These are phyloP conservation scores for Sternarchorhynchus goeldii DNA, from an alignment of 2,797 vertebrate species.

Conservation along the genomic window DNA sequence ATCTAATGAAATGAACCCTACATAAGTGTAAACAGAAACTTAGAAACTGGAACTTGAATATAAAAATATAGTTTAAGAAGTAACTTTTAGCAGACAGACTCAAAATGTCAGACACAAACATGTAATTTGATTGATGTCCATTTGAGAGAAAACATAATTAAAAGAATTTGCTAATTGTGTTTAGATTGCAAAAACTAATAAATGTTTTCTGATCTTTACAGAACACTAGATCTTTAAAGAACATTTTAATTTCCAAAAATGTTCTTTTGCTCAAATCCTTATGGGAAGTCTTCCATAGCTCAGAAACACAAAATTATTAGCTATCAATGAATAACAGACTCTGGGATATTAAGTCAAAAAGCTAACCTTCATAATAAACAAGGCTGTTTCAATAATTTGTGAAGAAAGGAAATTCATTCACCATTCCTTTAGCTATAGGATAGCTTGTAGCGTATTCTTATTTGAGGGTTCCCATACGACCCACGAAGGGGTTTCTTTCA, in stretches of 20 bases:
- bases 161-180: background rate
- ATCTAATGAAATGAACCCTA: background rate
- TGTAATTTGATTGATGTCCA: too few species aligned
- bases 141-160: too few species aligned
- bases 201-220: background rate
- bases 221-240: constrained; percentile 4
- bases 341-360: background rate
- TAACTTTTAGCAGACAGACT: too few species aligned
- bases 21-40: too few species aligned
- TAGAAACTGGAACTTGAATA: constrained; percentile 1
- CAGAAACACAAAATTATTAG: constrained; percentile 53
- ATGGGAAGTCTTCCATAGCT: constrained; percentile 1
- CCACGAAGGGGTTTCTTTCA: background rate
- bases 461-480: background rate
- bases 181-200: background rate
- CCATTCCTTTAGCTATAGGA: constrained; percentile 29
- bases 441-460: constrained; percentile 17
- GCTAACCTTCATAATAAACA: constrained; percentile 34
- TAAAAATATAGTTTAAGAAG: background rate
- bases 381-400: background rate
- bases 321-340: constrained; percentile 35
- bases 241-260: constrained; percentile 14
- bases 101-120: too few species aligned
- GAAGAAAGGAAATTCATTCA: constrained; percentile 29
- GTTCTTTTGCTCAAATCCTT: constrained; percentile 8